Conservation (phyloP, 2,113 vertebrate genomes). For the Hucho hucho region DNA sequence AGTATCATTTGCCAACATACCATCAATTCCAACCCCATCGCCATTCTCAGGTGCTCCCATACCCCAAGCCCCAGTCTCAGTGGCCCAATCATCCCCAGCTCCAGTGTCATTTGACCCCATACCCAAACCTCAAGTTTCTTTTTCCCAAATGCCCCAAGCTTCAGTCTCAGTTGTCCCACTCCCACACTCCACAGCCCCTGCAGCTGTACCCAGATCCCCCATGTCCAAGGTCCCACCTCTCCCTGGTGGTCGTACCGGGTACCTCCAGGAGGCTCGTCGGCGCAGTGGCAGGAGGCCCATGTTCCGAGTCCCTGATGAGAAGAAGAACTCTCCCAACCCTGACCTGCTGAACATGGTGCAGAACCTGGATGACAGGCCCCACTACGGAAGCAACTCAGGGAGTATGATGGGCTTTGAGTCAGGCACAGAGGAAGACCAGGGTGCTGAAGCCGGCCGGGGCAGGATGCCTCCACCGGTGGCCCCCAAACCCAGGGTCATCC, state of each 20-base stretch:
- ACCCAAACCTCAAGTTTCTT: background rate
- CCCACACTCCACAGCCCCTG: slow-evolving; percentile 54
- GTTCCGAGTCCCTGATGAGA: slow-evolving; percentile 84
- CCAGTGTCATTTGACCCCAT: background rate
- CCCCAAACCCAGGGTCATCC: slow-evolving; percentile 83
- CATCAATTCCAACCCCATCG: slow-evolving; percentile 20
- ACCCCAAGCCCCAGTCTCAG: slow-evolving; percentile 29
- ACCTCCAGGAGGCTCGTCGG: slow-evolving; percentile 86
- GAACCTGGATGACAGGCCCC: slow-evolving; percentile 87
- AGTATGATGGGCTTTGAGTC: slow-evolving; percentile 72
- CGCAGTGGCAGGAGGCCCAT: slow-evolving; percentile 86
- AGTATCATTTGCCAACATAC: background rate
- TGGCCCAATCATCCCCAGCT: background rate
- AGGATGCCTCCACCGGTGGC: slow-evolving; percentile 85
- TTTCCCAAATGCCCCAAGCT: background rate
- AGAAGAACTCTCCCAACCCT: slow-evolving; percentile 91
- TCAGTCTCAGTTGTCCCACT: background rate
- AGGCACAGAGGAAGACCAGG: slow-evolving; percentile 80
- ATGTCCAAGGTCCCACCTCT: background rate
- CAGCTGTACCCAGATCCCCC: slow-evolving; percentile 75
- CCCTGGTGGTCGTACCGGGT: slow-evolving; percentile 81
- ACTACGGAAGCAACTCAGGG: slow-evolving; percentile 34
- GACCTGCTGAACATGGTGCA: slow-evolving; percentile 92
- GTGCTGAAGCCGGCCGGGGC: slow-evolving; percentile 79
- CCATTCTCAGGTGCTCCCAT: slow-evolving; percentile 2